These are phyloP conservation scores for Patella ulyssiponensis DNA, from an alignment of 2,888 invertebrate species.

Conservation along the genomic window DNA sequence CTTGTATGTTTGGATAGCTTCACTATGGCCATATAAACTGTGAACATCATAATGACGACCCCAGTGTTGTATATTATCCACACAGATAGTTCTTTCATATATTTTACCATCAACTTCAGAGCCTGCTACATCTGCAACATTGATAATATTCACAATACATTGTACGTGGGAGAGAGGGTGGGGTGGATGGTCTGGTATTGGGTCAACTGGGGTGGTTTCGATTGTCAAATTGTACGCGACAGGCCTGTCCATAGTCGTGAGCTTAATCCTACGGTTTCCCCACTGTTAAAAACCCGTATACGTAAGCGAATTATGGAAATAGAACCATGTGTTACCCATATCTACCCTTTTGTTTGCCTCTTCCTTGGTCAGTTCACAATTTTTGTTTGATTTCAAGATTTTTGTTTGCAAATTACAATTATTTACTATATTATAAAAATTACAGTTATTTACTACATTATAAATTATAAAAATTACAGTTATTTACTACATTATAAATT, in stretches of 20 bases:
- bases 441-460: too few species aligned
- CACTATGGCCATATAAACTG: constrained; percentile 76
- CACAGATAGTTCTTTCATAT: constrained; percentile 83
- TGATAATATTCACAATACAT: not conserved
- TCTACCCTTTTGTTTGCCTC: too few species aligned
- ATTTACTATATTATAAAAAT: too few species aligned
- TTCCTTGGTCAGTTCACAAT: too few species aligned
- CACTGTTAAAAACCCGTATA: too few species aligned
- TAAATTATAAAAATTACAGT: too few species aligned
- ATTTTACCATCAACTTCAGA: constrained; percentile 41
- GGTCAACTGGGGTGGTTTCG: not conserved
- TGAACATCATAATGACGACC: constrained; percentile 74
- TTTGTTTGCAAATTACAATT: too few species aligned
- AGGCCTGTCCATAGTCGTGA: not conserved
- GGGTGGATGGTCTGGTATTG: not conserved
- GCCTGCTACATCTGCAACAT: constrained; percentile 41
- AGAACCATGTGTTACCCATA: too few species aligned
- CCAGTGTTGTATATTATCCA: constrained; percentile 81
- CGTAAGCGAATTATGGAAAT: too few species aligned
- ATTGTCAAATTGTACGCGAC: not conserved
- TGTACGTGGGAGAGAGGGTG: not conserved
- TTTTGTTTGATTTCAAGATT: too few species aligned
- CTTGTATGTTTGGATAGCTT: constrained; percentile 67
- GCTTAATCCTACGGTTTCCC: too few species aligned
- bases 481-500: too few species aligned